Evolutionary conservation across 2,797 vertebrate genomes (phyloP).

Genomic region (Hypotaenidia okinawae): DNA sequence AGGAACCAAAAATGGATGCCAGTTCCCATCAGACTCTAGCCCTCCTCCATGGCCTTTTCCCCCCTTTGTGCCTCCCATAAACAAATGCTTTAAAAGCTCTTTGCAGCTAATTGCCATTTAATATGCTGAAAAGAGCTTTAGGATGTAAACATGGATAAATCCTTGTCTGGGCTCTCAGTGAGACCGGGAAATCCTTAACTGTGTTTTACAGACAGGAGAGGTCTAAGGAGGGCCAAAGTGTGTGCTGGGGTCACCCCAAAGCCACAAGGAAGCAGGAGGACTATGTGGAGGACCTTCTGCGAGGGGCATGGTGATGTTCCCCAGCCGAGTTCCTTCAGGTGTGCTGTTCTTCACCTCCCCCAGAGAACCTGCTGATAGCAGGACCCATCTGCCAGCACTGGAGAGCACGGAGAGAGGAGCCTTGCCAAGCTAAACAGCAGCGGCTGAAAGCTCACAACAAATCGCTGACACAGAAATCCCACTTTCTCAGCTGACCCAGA

Average conservation of each 20-base stretch:
- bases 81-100: background rate
- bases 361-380: background rate
- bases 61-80: background rate
- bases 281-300: background rate
- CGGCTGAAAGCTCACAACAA: slow-evolving; percentile 30
- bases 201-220: background rate
- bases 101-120: slow-evolving; percentile 23
- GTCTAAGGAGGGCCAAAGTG: background rate
- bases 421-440: slow-evolving; percentile 62
- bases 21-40: background rate
- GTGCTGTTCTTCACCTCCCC: background rate
- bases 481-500: slow-evolving; percentile 28
- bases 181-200: background rate
- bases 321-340: background rate
- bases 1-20: background rate
- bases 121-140: slow-evolving; percentile 17
- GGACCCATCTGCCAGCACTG: slow-evolving; percentile 21
- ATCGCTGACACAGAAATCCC: slow-evolving; percentile 19
- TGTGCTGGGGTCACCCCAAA: background rate
- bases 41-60: background rate
- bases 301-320: background rate
- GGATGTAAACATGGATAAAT: background rate
- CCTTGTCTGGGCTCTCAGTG: background rate
- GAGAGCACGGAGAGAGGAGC: slow-evolving; percentile 34
- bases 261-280: background rate